Evolutionary conservation across 2,113 vertebrate species (phyloP).

Genomic region (Muscicapa adusta): DNA sequence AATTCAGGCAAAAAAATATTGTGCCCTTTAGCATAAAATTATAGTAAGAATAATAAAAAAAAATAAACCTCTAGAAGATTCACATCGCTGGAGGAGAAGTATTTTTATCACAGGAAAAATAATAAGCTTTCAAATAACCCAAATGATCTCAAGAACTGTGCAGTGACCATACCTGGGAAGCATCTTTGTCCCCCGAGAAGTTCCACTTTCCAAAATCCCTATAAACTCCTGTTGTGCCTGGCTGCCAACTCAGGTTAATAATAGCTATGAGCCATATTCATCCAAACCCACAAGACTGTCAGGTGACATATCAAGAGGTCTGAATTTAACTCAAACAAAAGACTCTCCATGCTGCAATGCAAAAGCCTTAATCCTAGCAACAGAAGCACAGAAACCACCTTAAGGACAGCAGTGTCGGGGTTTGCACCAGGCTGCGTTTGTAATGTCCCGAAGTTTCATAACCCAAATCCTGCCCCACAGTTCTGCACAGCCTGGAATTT

Average conservation of each 20-base stretch:
- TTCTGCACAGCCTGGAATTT: neutral
- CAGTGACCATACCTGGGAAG: conserved; percentile 73
- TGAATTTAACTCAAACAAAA: conserved; percentile 78
- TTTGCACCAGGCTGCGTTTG: conserved; percentile 2
- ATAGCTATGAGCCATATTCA: conserved; percentile 90
- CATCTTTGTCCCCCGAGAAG: conserved; percentile 77
- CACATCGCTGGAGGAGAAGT: neutral
- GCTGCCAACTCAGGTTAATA: conserved; percentile 84
- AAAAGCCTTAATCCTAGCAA: conserved; percentile 62
- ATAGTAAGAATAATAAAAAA: neutral
- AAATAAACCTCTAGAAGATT: neutral
- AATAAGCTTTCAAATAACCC: neutral
- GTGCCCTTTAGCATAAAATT: neutral
- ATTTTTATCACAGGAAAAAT: neutral
- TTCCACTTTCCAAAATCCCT: conserved; percentile 71
- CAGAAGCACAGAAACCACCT: conserved; percentile 19
- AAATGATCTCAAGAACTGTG: neutral
- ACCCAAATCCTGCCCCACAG: conserved; percentile 18
- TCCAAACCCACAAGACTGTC: conserved; percentile 93
- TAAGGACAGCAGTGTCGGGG: neutral
- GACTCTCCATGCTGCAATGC: conserved; percentile 70
- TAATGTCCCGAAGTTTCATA: conserved; percentile 7
- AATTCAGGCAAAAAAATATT: neutral
- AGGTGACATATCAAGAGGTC: conserved; percentile 82
- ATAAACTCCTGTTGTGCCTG: conserved; percentile 68